Conservation (phyloP, 2,888 invertebrate genomes). For the Trilocha varians region DNA sequence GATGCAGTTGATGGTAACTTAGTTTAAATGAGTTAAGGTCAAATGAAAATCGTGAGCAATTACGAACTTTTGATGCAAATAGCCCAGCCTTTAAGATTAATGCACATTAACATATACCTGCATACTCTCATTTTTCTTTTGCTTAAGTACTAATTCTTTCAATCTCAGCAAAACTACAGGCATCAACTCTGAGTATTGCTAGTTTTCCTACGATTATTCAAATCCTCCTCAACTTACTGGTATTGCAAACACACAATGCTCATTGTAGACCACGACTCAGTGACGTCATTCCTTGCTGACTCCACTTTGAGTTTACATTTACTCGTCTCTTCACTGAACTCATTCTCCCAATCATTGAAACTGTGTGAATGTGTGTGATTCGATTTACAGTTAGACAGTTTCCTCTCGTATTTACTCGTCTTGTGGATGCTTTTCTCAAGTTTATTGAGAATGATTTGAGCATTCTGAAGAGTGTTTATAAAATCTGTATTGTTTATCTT, state of each 20-base stretch:
- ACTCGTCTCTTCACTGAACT: slow-evolving; percentile 22
- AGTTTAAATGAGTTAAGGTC: no score
- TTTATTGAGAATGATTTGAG: slow-evolving; percentile 33
- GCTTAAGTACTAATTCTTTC: no score
- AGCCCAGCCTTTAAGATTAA: no score
- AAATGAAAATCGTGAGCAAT: no score
- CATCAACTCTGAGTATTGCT: no score
- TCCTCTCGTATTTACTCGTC: slow-evolving; percentile 41
- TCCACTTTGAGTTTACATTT: slow-evolving; percentile 11
- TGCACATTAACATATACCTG: no score
- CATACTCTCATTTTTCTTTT: no score
- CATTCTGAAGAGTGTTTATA: slow-evolving; percentile 39
- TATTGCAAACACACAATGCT: slow-evolving; percentile 71
- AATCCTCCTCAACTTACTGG: slow-evolving; percentile 59
- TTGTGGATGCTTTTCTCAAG: slow-evolving; percentile 46
- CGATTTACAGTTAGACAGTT: slow-evolving; percentile 35
- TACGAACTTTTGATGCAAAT: no score
- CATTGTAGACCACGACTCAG: slow-evolving; percentile 66
- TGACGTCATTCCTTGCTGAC: slow-evolving; percentile 17
- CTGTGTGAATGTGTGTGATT: slow-evolving; percentile 37
- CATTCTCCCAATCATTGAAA: slow-evolving; percentile 29
- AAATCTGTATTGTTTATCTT: no score
- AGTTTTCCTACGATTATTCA: no score
- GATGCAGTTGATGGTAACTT: no score
- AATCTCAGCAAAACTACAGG: no score